Evolutionary conservation across 2,113 vertebrate genomes (phyloP).

Genomic region (Galbula dea): DNA sequence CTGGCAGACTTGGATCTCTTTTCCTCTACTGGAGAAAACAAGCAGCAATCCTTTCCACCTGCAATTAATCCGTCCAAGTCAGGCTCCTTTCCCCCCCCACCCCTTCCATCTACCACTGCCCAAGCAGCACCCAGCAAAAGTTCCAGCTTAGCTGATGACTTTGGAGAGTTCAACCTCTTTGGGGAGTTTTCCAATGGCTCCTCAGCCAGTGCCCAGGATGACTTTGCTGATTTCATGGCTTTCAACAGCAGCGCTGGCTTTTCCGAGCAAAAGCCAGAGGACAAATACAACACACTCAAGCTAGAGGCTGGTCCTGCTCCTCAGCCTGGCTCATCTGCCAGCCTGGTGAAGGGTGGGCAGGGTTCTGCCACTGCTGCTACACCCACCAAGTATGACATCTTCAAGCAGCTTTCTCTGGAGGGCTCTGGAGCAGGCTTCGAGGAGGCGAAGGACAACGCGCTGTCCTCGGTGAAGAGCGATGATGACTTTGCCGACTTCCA

Average conservation of each 20-base stretch:
- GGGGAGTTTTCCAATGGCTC: constrained; percentile 78
- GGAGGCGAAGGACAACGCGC: constrained; percentile 82
- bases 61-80: constrained; percentile 59
- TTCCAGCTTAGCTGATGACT: constrained; percentile 80
- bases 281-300: constrained; percentile 66
- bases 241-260: constrained; percentile 82
- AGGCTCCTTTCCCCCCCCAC: constrained; percentile 27
- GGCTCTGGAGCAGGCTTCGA: constrained; percentile 76
- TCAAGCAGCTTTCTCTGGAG: constrained; percentile 91
- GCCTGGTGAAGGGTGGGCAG: constrained; percentile 59
- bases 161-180: constrained; percentile 94
- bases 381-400: constrained; percentile 85
- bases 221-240: constrained; percentile 98
- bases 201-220: constrained; percentile 78
- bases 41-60: constrained; percentile 64
- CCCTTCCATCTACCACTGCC: constrained; percentile 22
- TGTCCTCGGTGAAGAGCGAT: constrained; percentile 78
- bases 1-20: constrained; percentile 93
- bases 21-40: constrained; percentile 72
- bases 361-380: constrained; percentile 36
- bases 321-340: constrained; percentile 32
- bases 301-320: constrained; percentile 47
- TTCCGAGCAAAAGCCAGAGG: constrained; percentile 64
- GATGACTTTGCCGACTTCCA: constrained; percentile 96
- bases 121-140: constrained; percentile 67